Conservation (phyloP, 2,113 vertebrate genomes). For the Eurypyga helias region DNA sequence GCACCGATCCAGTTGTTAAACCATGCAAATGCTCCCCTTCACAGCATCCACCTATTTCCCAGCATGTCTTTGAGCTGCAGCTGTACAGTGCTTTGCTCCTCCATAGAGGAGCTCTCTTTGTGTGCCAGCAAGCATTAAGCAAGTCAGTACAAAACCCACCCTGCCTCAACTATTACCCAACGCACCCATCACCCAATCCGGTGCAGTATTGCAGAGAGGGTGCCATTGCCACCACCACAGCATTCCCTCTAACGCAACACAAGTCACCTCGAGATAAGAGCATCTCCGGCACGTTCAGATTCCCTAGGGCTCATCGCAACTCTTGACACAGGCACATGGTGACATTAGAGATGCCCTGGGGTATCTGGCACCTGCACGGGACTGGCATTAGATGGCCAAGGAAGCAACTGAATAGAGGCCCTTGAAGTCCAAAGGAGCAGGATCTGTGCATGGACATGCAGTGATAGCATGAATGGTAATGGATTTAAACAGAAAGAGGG, state of each 20-base stretch:
- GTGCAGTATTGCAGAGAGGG: background rate
- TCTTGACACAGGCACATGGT: background rate
- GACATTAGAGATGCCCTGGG: background rate
- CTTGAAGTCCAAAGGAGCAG: background rate
- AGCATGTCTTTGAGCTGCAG: background rate
- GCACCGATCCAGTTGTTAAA: background rate
- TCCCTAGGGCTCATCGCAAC: background rate
- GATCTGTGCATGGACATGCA: background rate
- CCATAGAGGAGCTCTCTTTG: background rate
- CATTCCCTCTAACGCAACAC: background rate
- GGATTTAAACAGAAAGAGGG: too few species aligned
- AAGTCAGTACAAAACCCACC: background rate
- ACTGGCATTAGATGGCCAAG: background rate
- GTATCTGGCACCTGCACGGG: accelerated
- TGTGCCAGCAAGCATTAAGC: background rate
- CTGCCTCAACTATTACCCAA: conserved; percentile 6
- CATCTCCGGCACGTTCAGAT: background rate
- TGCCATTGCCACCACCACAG: background rate
- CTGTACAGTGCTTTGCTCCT: background rate
- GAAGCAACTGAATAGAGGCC: background rate
- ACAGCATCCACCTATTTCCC: background rate
- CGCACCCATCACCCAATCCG: background rate
- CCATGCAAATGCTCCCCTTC: background rate
- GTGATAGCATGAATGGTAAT: too few species aligned
- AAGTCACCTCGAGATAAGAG: background rate